Percentiles rank a stretch among this genome's conserved stretches.
Evolutionary conservation across 2,113 vertebrate species (phyloP).

Genomic region (Ranitomeya variabilis): DNA sequence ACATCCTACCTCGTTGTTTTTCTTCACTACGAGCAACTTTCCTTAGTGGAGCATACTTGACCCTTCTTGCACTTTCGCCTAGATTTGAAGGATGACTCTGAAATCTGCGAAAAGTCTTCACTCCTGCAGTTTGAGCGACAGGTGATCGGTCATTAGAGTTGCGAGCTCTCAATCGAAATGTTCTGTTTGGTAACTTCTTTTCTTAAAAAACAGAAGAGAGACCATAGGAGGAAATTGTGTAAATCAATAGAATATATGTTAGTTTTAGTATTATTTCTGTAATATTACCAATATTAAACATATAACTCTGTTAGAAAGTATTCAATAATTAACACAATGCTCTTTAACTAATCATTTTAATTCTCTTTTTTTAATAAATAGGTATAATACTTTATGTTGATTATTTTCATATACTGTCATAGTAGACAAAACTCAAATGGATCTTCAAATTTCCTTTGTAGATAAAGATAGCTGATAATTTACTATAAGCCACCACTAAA

Average conservation of each 20-base stretch:
- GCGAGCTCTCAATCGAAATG: constrained; percentile 69
- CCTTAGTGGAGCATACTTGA: constrained; percentile 76
- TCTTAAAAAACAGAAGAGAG: constrained; percentile 72
- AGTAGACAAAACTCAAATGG: no score
- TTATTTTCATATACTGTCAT: no score
- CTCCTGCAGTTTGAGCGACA: constrained; percentile 79
- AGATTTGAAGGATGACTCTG: constrained; percentile 72
- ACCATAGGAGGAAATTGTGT: constrained; percentile 35
- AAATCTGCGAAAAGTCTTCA: constrained; percentile 77
- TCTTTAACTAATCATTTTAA: no score
- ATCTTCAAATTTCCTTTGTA: no score
- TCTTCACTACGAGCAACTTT: constrained; percentile 83
- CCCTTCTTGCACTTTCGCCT: constrained; percentile 74
- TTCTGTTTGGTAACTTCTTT: constrained; percentile 75
- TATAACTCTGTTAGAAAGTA: no score
- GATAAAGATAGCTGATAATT: no score
- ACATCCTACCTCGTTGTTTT: constrained; percentile 81
- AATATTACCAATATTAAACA: not conserved
- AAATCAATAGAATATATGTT: not conserved
- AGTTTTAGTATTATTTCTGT: not conserved
- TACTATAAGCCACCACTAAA: no score
- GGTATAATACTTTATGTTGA: no score
- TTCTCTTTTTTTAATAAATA: no score
- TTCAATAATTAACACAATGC: no score
- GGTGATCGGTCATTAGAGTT: constrained; percentile 67